These are phyloP conservation scores for Denticeps clupeoides DNA, from an alignment of 2,797 vertebrate genomes.

Conservation along the genomic window DNA sequence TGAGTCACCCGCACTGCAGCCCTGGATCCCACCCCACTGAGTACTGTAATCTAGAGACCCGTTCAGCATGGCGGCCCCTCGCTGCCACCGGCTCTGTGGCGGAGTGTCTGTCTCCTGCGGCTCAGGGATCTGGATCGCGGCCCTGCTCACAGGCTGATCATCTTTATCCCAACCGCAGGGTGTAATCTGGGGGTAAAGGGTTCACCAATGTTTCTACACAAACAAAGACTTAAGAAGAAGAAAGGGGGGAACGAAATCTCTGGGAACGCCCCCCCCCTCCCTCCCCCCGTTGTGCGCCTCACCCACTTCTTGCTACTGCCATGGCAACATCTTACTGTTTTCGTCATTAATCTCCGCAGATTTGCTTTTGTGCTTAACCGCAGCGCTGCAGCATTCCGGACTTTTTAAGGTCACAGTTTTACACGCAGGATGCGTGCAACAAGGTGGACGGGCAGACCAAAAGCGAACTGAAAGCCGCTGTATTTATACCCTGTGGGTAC, in stretches of 20 bases:
- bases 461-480: conserved; percentile 1
- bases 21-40: too few relatives aligned
- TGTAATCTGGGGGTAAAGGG: conserved; percentile 54
- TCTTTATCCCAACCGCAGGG: conserved; percentile 49
- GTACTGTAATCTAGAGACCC: too few relatives aligned
- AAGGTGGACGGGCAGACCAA: too few relatives aligned
- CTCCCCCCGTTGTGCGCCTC: conserved; percentile 28
- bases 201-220: conserved; percentile 57
- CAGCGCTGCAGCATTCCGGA: neutral
- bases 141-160: conserved; percentile 42
- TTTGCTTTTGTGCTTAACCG: conserved; percentile 16
- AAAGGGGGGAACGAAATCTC: conserved; percentile 42
- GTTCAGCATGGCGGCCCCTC: neutral
- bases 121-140: conserved; percentile 40
- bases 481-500: neutral
- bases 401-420: conserved; percentile 3
- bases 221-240: conserved; percentile 62
- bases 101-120: conserved; percentile 44
- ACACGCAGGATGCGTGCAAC: conserved; percentile 67
- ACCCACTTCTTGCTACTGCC: conserved; percentile 26
- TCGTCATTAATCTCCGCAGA: conserved; percentile 48
- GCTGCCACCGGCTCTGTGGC: neutral
- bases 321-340: conserved; percentile 38
- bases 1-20: too few relatives aligned
- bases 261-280: conserved; percentile 18